Evolutionary conservation across 2,888 invertebrate species (phyloP).

Genomic region (Phoenoteleia sp.): DNA sequence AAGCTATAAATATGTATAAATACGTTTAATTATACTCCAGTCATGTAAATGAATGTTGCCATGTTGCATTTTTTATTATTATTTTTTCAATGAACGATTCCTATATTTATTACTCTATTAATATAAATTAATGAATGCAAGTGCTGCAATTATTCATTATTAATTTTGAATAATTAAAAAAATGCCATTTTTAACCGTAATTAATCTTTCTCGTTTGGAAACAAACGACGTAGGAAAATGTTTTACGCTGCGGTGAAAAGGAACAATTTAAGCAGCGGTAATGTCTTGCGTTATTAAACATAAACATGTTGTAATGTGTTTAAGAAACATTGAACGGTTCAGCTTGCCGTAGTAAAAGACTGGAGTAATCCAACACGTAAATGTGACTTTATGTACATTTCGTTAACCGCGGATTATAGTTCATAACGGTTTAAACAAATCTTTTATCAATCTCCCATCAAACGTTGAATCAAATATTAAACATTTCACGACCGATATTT

Average conservation of each 20-base stretch:
- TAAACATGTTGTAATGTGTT: slow-evolving; percentile 14
- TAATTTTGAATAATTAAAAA: too few species aligned
- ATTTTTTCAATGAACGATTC: too few species aligned
- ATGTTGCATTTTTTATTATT: too few species aligned
- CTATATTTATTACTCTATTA: too few species aligned
- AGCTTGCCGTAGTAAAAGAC: neutral
- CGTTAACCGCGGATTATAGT: neutral
- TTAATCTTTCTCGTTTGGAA: too few species aligned
- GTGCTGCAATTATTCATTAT: too few species aligned
- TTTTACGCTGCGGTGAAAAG: neutral
- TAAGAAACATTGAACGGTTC: neutral
- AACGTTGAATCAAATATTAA: neutral
- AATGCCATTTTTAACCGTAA: neutral
- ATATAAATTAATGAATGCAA: too few species aligned
- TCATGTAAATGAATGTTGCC: neutral
- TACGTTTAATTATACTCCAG: neutral
- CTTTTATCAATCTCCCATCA: neutral
- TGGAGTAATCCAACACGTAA: neutral
- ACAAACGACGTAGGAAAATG: neutral
- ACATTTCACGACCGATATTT: neutral
- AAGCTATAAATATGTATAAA: too few species aligned
- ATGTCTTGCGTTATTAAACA: slow-evolving; percentile 7
- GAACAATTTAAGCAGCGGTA: neutral
- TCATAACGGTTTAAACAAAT: neutral
- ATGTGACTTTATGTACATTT: neutral